These are phyloP conservation scores for Parazoanthus swiftii DNA, from an alignment of 92 coral and sea anemone genomes.

Conservation along the genomic window DNA sequence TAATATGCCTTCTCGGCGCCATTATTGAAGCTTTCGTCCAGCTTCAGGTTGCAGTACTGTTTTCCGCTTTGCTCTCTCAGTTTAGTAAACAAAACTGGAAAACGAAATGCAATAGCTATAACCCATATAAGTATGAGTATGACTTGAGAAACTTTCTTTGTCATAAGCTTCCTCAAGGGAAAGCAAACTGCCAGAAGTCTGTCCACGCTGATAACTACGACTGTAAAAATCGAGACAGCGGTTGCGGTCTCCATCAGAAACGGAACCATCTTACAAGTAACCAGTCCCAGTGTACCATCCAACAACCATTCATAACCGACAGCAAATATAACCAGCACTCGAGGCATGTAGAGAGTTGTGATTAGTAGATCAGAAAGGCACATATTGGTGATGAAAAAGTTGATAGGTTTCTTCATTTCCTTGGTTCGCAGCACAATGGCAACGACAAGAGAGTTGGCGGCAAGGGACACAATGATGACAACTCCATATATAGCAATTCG, in stretches of 20 bases:
- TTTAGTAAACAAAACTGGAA: constrained; percentile 46
- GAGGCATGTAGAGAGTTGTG: constrained; percentile 31
- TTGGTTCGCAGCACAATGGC: background rate
- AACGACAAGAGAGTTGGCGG: constrained; percentile 5
- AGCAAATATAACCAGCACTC: constrained; percentile 21
- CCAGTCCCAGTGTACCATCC: constrained; percentile 5
- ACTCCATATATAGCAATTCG: constrained; percentile 14
- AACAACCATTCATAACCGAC: constrained; percentile 12
- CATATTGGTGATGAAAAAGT: constrained; percentile 33
- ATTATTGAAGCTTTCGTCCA: constrained; percentile 42
- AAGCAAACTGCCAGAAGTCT: constrained; percentile 20
- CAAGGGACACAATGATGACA: constrained; percentile 21
- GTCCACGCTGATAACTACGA: constrained; percentile 26
- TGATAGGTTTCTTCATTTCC: background rate
- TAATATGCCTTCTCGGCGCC: constrained; percentile 56
- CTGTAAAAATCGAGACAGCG: constrained; percentile 30
- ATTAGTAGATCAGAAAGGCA: constrained; percentile 37
- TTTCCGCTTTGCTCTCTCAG: constrained; percentile 25
- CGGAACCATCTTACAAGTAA: constrained; percentile 35
- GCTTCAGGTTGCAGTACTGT: constrained; percentile 40
- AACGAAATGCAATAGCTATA: constrained; percentile 47
- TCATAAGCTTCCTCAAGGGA: constrained; percentile 5
- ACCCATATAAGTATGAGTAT: constrained; percentile 48
- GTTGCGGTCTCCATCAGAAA: constrained; percentile 22
- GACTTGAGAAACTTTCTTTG: background rate